Base-by-base conservation (phyloP, 1,140 invertebrate species). In the Carcinoscorpius rotundicauda region DNA sequence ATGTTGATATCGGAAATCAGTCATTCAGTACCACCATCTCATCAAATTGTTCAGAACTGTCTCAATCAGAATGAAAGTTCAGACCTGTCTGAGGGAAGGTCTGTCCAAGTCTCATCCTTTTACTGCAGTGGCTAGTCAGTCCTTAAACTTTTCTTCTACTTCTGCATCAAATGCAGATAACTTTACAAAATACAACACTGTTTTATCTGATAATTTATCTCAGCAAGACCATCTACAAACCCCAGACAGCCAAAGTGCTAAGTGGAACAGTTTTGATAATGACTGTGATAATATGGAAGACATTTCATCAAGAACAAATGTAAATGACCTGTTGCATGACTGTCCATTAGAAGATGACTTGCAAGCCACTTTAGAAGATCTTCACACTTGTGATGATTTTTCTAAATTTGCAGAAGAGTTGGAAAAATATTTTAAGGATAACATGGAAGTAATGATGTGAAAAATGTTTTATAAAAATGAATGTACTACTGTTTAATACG, bases 21-120 rank as follows among this genome's bases (percentile, higher is more conserved):
- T 4, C 86, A 87, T 71, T 88, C 86, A 0, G 87, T 87, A 48
- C 87, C 87, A 0, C 73, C n/a, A n/a, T n/a, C 87, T 3, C 83
- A 85, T 71, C 81, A 83, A 62, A 84, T 84, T 82, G 8, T 71
- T 5, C 65, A 72, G 49, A 64, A 49, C 10, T 52, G 64, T 51
- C n/a, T 55, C 6, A n/a, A 55, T 6, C 53, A 55, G 6, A 6
- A 6, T 6, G 53, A n/a, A 55, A n/a, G 53, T 6, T 6, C 6
- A 6, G 6, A 6, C 6, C n/a, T n/a, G 6, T 55, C 53, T 6
- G n/a, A 6, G n/a, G 6, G n/a, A n/a, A 55, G n/a, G n/a, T n/a
- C 6, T 55, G 6, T 71, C 70, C 9, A 71, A 70, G 56, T 71
- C 71, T 6, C 68, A 71, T 58, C 71, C 70, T 10, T 61, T 65